Conservation (phyloP, 2,113 vertebrate species). For the Barnardius zonarius region DNA sequence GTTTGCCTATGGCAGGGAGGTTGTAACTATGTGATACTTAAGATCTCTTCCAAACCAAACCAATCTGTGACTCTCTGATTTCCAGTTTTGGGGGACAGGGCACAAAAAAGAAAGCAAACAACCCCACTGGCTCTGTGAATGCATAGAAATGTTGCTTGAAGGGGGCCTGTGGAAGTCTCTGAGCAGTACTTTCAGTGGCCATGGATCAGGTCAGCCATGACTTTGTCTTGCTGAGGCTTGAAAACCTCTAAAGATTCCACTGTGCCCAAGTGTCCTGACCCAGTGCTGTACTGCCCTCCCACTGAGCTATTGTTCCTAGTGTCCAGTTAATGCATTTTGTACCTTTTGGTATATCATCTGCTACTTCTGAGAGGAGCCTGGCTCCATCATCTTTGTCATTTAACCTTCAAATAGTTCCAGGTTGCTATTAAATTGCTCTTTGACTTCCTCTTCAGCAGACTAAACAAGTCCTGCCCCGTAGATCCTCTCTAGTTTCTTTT, state of each 20-base stretch:
- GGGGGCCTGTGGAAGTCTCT: background rate
- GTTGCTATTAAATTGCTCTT: background rate
- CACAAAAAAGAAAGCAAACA: background rate
- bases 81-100: background rate
- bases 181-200: background rate
- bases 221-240: background rate
- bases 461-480: background rate
- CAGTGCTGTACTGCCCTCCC: background rate
- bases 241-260: background rate
- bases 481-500: background rate
- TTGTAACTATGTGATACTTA: background rate
- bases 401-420: background rate
- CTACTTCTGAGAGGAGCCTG: background rate
- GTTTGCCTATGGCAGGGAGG: background rate
- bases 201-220: background rate
- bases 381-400: background rate
- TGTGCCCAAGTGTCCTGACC: background rate
- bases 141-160: background rate
- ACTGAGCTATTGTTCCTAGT: background rate
- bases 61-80: background rate
- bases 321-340: background rate
- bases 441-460: background rate
- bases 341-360: background rate
- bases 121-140: background rate
- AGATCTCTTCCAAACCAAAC: background rate